Conservation (phyloP, 2,797 vertebrate species). For the Erethizon dorsatum region DNA sequence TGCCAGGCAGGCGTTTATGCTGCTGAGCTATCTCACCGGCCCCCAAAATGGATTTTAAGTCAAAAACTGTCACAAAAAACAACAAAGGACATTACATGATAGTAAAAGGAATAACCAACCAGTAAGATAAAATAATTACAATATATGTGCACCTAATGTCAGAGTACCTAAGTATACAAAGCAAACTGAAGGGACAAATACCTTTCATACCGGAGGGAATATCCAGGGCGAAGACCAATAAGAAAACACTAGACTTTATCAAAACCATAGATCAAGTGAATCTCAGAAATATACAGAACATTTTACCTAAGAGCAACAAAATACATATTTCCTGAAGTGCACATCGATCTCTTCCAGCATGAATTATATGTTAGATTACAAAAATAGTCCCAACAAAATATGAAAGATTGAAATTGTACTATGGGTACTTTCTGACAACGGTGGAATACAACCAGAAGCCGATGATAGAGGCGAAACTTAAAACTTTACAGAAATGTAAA, state of each 20-base stretch:
- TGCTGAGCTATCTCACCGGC: no score
- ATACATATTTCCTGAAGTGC: background rate
- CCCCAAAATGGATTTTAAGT: background rate
- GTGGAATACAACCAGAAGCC: background rate
- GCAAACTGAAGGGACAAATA: background rate
- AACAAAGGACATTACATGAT: background rate
- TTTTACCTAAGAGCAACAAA: background rate
- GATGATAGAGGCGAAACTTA: background rate
- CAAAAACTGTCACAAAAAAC: background rate
- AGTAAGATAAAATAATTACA: background rate
- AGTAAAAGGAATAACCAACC: background rate
- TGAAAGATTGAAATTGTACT: background rate
- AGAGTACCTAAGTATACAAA: background rate
- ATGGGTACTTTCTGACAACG: background rate
- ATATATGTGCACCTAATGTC: background rate
- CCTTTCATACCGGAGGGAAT: background rate
- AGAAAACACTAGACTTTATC: background rate
- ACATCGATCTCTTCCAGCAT: background rate
- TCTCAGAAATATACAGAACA: background rate
- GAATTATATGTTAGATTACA: background rate
- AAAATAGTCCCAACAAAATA: background rate
- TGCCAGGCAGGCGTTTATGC: no score
- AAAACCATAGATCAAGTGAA: background rate
- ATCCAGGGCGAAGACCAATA: background rate
- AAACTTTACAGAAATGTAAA: background rate